These are phyloP conservation scores for Drosophila parabipectinata DNA, from an alignment of 1,140 invertebrate genomes.

Conservation along the genomic window DNA sequence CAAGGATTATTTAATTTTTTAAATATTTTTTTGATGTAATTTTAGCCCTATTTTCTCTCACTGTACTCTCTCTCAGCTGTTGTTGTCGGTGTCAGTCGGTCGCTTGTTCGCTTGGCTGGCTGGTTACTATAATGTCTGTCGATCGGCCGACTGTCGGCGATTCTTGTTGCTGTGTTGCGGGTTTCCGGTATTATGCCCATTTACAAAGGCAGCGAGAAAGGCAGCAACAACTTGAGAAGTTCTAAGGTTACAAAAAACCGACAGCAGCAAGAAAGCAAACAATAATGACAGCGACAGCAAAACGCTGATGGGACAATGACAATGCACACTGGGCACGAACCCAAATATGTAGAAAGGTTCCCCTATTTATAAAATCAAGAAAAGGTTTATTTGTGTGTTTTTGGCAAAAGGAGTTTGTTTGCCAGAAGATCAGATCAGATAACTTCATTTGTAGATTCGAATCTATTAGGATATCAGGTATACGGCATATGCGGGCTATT, in stretches of 20 bases:
- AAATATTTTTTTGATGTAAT: too few species aligned
- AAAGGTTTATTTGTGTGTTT: conserved; percentile 3
- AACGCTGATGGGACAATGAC: conserved; percentile 53
- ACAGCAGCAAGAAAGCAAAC: conserved; percentile 67
- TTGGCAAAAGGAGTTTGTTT: conserved; percentile 12
- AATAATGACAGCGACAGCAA: conserved; percentile 69
- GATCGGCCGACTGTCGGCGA: conserved; percentile 31
- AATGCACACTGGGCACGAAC: conserved; percentile 28
- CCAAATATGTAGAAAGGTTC: not conserved
- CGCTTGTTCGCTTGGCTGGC: conserved; percentile 42
- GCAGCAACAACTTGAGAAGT: conserved; percentile 70
- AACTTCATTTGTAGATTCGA: not conserved
- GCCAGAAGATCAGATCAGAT: conserved; percentile 3
- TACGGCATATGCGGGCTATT: not conserved
- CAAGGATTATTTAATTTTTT: too few species aligned
- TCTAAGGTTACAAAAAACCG: conserved; percentile 74
- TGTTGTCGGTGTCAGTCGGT: conserved; percentile 55
- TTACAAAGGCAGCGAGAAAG: conserved; percentile 69
- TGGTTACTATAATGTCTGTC: conserved; percentile 43
- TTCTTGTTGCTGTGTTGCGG: conserved; percentile 60
- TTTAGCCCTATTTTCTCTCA: not conserved
- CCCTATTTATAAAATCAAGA: not conserved
- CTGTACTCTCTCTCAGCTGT: conserved; percentile 49
- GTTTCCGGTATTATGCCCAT: conserved; percentile 80
- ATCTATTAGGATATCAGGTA: not conserved